Conservation (phyloP, 2,113 vertebrate genomes). For the Sigmodon hispidus region DNA sequence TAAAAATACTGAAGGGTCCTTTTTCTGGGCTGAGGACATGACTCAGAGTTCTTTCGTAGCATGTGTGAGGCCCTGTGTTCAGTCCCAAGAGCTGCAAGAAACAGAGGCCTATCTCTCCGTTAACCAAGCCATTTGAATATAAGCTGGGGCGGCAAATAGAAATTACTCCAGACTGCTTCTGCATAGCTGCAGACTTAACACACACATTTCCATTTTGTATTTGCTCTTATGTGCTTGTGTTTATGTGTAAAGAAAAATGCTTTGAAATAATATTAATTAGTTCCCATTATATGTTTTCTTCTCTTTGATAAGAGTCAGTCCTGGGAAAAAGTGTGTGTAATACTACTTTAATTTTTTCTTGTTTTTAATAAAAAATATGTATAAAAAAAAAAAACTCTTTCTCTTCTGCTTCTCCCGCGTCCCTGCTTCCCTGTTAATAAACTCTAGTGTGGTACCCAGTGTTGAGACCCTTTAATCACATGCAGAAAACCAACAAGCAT, state of each 20-base stretch:
- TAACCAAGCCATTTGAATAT: neutral
- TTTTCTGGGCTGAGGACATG: neutral
- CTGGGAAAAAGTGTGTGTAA: neutral
- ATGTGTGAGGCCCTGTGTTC: neutral
- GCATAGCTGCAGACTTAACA: neutral
- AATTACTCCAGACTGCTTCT: conserved; percentile 11
- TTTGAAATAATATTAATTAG: conserved; percentile 37
- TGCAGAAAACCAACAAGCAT: no score
- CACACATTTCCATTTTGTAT: neutral
- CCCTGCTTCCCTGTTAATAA: no score
- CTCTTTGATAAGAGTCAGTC: neutral
- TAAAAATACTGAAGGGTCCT: neutral
- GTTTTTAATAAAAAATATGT: neutral
- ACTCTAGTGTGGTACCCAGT: no score
- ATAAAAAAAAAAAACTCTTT: no score
- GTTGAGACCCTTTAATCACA: no score
- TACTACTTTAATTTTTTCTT: neutral
- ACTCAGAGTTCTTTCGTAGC: neutral
- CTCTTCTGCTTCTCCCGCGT: no score
- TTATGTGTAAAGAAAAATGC: neutral
- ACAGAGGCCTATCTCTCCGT: neutral
- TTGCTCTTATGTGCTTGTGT: neutral
- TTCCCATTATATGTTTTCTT: conserved; percentile 12
- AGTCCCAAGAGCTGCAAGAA: neutral
- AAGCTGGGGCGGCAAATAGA: neutral